phyloP scores from a whole-genome alignment of 2,113 vertebrate species.

The Petrocephalus microphthalmus region DNA sequence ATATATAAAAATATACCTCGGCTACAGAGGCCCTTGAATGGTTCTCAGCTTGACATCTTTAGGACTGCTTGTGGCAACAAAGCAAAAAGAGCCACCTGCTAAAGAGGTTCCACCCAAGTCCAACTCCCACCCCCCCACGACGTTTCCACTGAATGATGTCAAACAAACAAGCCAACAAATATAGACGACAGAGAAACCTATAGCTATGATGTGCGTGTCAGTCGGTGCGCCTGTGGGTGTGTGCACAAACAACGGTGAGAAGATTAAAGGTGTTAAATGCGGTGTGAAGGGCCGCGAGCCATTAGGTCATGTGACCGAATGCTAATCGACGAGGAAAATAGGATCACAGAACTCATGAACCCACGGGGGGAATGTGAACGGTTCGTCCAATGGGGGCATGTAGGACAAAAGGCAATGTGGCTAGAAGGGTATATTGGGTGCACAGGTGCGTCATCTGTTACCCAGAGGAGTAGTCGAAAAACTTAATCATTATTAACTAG shows the following conservation, averaged over 20 bases:
- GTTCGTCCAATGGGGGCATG: neutral
- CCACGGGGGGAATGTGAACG: neutral
- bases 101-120: neutral
- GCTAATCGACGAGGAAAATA: neutral
- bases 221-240: neutral
- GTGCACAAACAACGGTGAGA: neutral
- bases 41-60: neutral
- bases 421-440: neutral
- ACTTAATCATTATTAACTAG: neutral
- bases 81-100: slow-evolving; percentile 36
- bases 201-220: neutral
- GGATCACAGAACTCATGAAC: neutral
- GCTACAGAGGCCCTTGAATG: neutral
- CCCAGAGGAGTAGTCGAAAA: neutral
- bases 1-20: neutral
- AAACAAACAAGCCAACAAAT: neutral
- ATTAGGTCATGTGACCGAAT: neutral
- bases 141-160: neutral
- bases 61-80: slow-evolving; percentile 35
- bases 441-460: neutral
- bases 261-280: neutral
- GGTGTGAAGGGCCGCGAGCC: neutral
- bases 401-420: neutral
- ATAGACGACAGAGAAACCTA: neutral
- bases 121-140: neutral